A percentile compares a stretch with the other conserved stretches of the same genome.
Evolutionary conservation across 1,140 invertebrate genomes (phyloP).

Genomic region (Hypothenemus hampei): DNA sequence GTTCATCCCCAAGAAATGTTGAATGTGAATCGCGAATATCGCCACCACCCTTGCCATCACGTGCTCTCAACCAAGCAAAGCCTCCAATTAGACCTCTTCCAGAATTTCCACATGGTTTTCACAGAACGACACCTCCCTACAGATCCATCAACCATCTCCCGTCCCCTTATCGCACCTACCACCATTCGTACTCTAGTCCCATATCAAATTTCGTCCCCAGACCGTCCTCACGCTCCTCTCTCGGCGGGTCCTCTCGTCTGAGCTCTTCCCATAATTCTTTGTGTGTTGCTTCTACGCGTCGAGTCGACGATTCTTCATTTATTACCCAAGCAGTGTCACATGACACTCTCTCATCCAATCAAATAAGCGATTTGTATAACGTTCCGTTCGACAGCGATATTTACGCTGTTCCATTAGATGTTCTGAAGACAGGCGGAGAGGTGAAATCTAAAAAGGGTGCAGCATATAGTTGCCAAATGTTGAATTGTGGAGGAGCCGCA

Average conservation of each 20-base stretch:
- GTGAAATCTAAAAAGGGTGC: slow-evolving; percentile 53
- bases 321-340: slow-evolving; percentile 82
- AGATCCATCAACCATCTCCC: slow-evolving; percentile 1
- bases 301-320: slow-evolving; percentile 75
- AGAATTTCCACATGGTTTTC: slow-evolving; percentile 13
- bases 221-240: slow-evolving; percentile 65
- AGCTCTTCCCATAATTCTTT: slow-evolving; percentile 78
- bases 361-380: slow-evolving; percentile 78
- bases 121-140: neutral
- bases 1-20: too few relatives aligned
- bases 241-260: slow-evolving; percentile 63
- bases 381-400: slow-evolving; percentile 82
- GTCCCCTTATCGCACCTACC: too few relatives aligned
- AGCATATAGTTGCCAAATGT: neutral
- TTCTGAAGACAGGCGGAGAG: slow-evolving; percentile 55
- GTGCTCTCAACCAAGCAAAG: slow-evolving; percentile 31
- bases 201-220: slow-evolving; percentile 45
- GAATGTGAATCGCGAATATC: too few relatives aligned
- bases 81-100: slow-evolving; percentile 14
- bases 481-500: neutral
- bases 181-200: slow-evolving; percentile 11
- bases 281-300: slow-evolving; percentile 60
- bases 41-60: slow-evolving; percentile 21
- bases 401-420: slow-evolving; percentile 78
- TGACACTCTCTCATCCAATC: slow-evolving; percentile 63